Percentiles rank a stretch among this genome's conserved stretches.
These are phyloP conservation scores for Microcaecilia unicolor DNA, from an alignment of 2,797 vertebrate species.

Conservation along the genomic window DNA sequence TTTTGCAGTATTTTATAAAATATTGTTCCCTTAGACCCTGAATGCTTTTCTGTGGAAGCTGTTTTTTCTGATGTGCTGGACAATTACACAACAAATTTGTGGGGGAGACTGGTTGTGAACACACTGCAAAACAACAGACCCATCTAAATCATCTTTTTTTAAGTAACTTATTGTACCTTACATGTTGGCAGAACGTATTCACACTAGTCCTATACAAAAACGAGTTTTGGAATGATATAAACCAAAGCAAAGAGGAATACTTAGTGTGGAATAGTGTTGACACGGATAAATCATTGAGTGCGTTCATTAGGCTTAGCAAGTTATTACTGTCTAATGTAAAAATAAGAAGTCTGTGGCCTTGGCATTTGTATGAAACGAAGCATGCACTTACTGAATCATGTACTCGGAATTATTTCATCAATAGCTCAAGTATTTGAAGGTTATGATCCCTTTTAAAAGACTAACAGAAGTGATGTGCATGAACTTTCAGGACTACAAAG, in stretches of 20 bases:
- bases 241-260: neutral
- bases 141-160: too few species aligned
- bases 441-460: too few species aligned
- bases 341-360: conserved; percentile 24
- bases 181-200: too few species aligned
- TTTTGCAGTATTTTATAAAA: neutral
- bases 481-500: too few species aligned
- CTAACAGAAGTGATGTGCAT: too few species aligned
- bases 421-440: conserved; percentile 7
- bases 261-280: conserved; percentile 9
- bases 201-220: too few species aligned
- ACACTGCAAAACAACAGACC: conserved; percentile 2
- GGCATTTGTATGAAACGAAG: conserved; percentile 42
- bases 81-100: neutral
- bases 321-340: conserved; percentile 27
- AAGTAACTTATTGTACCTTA: too few species aligned
- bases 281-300: conserved; percentile 18
- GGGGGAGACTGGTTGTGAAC: conserved; percentile 11
- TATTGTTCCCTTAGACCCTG: neutral
- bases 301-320: too few species aligned
- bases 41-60: neutral
- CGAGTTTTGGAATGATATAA: too few species aligned
- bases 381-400: conserved; percentile 28
- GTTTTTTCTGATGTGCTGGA: neutral
- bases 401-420: conserved; percentile 24